Evolutionary conservation across 1,140 invertebrate species (phyloP).

Genomic region (Xylocopa sonorina): DNA sequence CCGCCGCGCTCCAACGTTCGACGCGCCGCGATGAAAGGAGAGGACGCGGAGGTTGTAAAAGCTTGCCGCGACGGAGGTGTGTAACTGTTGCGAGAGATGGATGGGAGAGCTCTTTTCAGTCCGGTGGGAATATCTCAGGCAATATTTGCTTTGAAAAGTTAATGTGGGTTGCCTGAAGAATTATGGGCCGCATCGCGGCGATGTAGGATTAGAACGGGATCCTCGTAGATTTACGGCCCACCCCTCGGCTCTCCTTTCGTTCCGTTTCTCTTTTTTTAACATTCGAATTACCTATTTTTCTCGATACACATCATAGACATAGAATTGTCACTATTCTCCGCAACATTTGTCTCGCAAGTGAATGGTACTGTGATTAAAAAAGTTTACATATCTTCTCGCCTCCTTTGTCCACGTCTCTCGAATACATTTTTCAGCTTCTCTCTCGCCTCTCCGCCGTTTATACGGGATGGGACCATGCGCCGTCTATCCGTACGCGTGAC

Average conservation of each 20-base stretch:
- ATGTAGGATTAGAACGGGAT: too few relatives aligned
- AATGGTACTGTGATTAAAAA: too few relatives aligned
- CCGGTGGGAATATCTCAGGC: background rate
- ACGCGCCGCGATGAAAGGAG: background rate
- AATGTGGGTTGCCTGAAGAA: too few relatives aligned
- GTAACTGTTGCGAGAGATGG: background rate
- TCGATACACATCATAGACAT: too few relatives aligned
- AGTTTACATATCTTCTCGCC: too few relatives aligned
- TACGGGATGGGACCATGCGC: background rate
- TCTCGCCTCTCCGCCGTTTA: constrained; percentile 18
- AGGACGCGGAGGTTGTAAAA: background rate
- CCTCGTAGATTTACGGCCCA: too few relatives aligned
- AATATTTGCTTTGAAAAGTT: background rate
- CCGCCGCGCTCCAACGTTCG: background rate
- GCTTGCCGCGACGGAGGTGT: background rate
- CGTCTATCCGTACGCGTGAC: constrained; percentile 44
- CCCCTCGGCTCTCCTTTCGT: too few relatives aligned
- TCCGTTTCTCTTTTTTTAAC: too few relatives aligned
- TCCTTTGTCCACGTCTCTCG: background rate
- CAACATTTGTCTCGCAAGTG: too few relatives aligned
- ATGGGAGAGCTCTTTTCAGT: constrained; percentile 1
- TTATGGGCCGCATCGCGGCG: too few relatives aligned
- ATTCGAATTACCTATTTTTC: too few relatives aligned
- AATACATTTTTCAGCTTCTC: constrained; percentile 26
- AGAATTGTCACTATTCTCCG: too few relatives aligned